Base-by-base conservation (phyloP, 2,113 vertebrate genomes). In the Coptodon rendalli region DNA sequence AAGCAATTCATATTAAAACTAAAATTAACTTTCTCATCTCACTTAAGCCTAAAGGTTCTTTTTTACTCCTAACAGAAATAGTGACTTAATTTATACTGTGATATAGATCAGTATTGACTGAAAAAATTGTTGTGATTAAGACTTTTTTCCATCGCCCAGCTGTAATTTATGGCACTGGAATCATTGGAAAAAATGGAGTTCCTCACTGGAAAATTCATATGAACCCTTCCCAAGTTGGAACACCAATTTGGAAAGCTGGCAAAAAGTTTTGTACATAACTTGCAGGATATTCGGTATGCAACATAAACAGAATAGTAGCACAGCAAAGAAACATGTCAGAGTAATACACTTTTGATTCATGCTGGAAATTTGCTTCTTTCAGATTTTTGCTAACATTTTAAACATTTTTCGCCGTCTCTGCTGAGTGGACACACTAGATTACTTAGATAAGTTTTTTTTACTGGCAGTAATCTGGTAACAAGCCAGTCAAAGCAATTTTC, bases 341-440 rank as follows among this genome's bases (percentile, higher is more conserved):
- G 66, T 1, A 73, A 73, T 22, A 45, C 40, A 0, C 5, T 45
- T 73, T 73, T 45, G 22, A 73, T 45, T 73, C 13, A 73, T 45
- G 68, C 22, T 27, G 22, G 38, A 45, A 73, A 45, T 73, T 27
- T 10, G 13, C 68, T 40, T 73, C 40, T 48, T 73, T 73, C 14
- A 73, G 8, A 73, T 73, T 45, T 73, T 73, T 73, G 14, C 40
- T 45, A 71, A 43, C 66, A 71, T 71, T 76, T 76, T 76, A 48
- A 76, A 76, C 68, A 76, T 48, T 48, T 48, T 27, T 76, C 0
- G 68, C 68, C 24, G 1, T 76, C 14, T 45, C 0, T 17, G 16
- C 24, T 0, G 4, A 78, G 71, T 11, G 43, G 43, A 78, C 24
- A 2, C 6, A 4, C 43, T 31, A 50, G 3, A 27, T 31, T 31